Evolutionary conservation across 2,888 invertebrate species (phyloP), one percentile per base, ranked within the genome.

Genomic region (Caenorhabditis wallacei): DNA sequence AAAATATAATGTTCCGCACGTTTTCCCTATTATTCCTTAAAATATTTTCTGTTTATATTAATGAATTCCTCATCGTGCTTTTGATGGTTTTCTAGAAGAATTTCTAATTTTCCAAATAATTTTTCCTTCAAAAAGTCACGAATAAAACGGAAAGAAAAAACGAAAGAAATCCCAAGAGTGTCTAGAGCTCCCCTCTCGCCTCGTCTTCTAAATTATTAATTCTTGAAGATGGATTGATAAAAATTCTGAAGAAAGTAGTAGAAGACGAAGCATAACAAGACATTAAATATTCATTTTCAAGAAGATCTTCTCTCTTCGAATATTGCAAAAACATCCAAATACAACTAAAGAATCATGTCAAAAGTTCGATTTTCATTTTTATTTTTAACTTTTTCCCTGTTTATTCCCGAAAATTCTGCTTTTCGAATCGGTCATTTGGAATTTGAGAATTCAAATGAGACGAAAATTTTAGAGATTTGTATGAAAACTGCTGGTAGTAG

Each of bases 341-440:
- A 16, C 37, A 43, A 40, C 3, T 26, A 10, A 26, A 43, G 16
- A 26, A 43, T 16, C 22, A 59, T 59, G 59, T 59, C 8, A 18
- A 37, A 59, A 16, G 40, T 40, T 37, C 40, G n/a, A n/a, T n/a
- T n/a, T n/a, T n/a, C n/a, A n/a, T n/a, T 22, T 5, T 46, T 51
- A 1, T 66, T 66, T 7, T 53, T 16, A 8, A 35, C 1, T 22
- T 24, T 53, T 16, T 13, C 10, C 53, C 16, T 24, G 43, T 51
- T 37, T 56, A 48, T 24, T 16, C 13, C 11, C 30, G 53, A 53
- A 53, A 24, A 24, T 10, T 24, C 20, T 26, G 35, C 16, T 13
- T 76, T 76, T 43, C 68, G 76, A 76, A 82, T 82, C 24, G 82
- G 82, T 5, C 78, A 82, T 61, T 53, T 82, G 37, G 82, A 82